phyloP scores from a whole-genome alignment of 1,140 invertebrate species.

The Schlechtendalia chinensis region DNA sequence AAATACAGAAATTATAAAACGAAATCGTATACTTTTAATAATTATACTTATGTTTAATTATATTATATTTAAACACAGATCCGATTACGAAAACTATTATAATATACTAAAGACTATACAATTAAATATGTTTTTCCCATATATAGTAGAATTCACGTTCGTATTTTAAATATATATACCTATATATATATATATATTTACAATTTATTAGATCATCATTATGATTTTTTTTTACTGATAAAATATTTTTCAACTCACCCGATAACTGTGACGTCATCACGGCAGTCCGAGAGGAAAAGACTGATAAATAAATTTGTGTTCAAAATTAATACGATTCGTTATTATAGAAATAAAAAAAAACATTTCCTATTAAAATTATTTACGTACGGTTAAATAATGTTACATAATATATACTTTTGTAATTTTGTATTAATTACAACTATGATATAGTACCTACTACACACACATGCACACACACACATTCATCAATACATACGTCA shows the following conservation, averaged over 20 bases:
- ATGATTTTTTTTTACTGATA: conserved; percentile 32
- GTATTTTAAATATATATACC: not conserved
- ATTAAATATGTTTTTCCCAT: not conserved
- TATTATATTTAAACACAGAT: not conserved
- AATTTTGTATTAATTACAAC: not conserved
- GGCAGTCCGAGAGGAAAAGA: not conserved
- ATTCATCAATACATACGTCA: not conserved
- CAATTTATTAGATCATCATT: conserved; percentile 16
- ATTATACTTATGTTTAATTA: not conserved
- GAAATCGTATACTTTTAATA: not conserved
- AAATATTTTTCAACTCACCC: conserved; percentile 19
- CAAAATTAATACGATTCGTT: conserved; percentile 4
- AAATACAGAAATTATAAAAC: not conserved
- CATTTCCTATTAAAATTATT: conserved; percentile 1
- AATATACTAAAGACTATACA: not conserved
- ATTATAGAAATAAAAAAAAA: conserved; percentile 17
- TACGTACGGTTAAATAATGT: not conserved
- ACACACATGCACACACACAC: not conserved
- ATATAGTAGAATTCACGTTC: not conserved
- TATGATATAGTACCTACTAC: not conserved
- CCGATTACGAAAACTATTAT: not conserved
- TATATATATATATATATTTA: not conserved
- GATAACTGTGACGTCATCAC: not conserved
- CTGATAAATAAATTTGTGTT: not conserved
- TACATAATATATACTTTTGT: conserved; percentile 28